Evolutionary conservation across 2,888 invertebrate species (phyloP), one percentile per base, ranked within the genome.

Genomic region (Acleris sparsana): DNA sequence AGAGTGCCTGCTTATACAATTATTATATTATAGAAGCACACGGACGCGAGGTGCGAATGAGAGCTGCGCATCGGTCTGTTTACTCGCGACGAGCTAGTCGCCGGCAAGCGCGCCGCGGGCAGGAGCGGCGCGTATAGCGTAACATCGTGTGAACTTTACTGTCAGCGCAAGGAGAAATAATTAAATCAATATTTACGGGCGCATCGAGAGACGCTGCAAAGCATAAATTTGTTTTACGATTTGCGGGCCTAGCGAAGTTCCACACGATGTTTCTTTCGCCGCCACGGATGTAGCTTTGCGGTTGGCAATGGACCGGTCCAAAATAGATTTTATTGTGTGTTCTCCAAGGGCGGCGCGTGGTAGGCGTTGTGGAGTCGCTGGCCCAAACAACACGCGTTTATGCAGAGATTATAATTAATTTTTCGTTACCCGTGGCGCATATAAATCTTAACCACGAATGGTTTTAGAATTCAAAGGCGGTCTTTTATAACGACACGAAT

Each of bases 271-370:
- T 85, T 88, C 83, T 87, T 87, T 88, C 84, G 76, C 74, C 77
- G 80, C 75, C 81, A 77, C 83, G 84, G 82, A 84, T 85, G 85
- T 85, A 83, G 83, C 87, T 84, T 77, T 80, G 86, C 83, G 85
- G 85, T 87, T 88, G 88, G 89, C 89, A 89, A 87, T 89, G 87
- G 86, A 83, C 82, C 82, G 82, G 72, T 85, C 89, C 85, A 84
- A 88, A 89, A 91, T 91, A 91, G 75, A 84, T 87, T 91, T 89
- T 89, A 89, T 88, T 88, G 88, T 90, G 84, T 82, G 83, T 84
- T 85, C 82, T 79, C 82, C 91, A 91, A 90, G 91, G 90, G 89
- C 91, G 83, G 70, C 71, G 74, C 57, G 61, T 66, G 66, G 66
- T 62, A 66, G 66, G 66, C 61, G 66, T 61, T 43, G 64, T 25